Evolutionary conservation across 2,888 invertebrate genomes (phyloP), one percentile per base, ranked within the genome.

Genomic region (Operophtera brumata): DNA sequence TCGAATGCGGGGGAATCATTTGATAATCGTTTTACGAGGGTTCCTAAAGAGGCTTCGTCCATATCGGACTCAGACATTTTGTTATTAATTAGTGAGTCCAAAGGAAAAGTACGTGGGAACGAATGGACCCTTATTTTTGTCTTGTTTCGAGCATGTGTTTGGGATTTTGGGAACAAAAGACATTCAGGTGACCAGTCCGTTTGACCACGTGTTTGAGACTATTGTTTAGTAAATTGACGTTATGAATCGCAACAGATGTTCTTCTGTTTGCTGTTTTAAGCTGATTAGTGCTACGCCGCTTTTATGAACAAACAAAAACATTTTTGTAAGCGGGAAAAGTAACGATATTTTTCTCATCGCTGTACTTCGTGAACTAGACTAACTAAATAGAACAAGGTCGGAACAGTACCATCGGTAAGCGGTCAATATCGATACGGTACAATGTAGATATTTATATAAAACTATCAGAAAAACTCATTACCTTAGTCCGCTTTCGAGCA

Each of bases 21-120:
- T 82, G 84, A 82, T 88, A 86, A 89, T 87, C 84, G 87, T 85
- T 89, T 88, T 88, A 89, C 80, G 80, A 80, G 84, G 84, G 82
- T 82, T 74, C 75, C 76, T 76, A 77, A 81, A 81, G 75, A 82
- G 77, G 81, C 77, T 82, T 78, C 87, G 84, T 79, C 82, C 77
- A 86, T 86, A 85, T 84, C 82, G 67, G 79, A 74, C 74, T 75
- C 69, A 64, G 76, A 74, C 75, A 78, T 79, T 85, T 81, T 66
- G 78, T 84, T 86, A 84, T 86, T 88, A 87, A 89, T 89, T 88
- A 85, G 78, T 70, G 74, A 80, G 70, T 69, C 70, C 72, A 71
- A 72, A 67, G 72, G 72, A 78, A 80, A 81, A 85, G 78, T 80
- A 80, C 87, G 89, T 89, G 88, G 88, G 89, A 89, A 88, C 76